These are phyloP conservation scores for Pinctada fucata DNA, from an alignment of 2,888 invertebrate species.

Conservation along the genomic window DNA sequence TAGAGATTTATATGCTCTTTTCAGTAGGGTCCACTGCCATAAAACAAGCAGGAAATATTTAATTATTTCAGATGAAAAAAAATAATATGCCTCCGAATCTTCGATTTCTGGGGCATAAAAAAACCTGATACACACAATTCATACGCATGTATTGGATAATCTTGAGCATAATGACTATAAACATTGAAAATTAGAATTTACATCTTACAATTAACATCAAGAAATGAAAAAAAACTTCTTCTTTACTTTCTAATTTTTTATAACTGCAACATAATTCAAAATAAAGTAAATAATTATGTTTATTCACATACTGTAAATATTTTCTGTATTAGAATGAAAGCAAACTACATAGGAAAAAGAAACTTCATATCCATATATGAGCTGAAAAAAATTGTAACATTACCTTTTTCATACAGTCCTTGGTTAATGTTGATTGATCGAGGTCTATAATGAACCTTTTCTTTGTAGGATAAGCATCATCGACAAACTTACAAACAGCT, in stretches of 20 bases:
- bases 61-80: no score
- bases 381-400: neutral
- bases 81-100: neutral
- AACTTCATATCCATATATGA: no score
- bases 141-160: no score
- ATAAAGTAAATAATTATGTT: no score
- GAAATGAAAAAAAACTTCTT: neutral
- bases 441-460: conserved; percentile 65
- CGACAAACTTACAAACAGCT: conserved; percentile 57
- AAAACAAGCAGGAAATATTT: neutral
- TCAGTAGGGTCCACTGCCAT: conserved; percentile 14
- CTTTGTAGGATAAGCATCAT: conserved; percentile 54
- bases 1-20: conserved; percentile 14
- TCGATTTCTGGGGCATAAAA: neutral
- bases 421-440: conserved; percentile 56
- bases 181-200: neutral
- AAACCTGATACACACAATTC: no score
- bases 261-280: no score
- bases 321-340: no score
- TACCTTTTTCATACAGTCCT: conserved; percentile 50
- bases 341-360: no score
- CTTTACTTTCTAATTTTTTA: no score
- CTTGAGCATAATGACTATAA: neutral
- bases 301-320: no score
- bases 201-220: neutral